Percentiles rank a stretch among this genome's conserved stretches.
Evolutionary conservation across 2,113 vertebrate species (phyloP).

Genomic region (Rhinoptilus africanus): DNA sequence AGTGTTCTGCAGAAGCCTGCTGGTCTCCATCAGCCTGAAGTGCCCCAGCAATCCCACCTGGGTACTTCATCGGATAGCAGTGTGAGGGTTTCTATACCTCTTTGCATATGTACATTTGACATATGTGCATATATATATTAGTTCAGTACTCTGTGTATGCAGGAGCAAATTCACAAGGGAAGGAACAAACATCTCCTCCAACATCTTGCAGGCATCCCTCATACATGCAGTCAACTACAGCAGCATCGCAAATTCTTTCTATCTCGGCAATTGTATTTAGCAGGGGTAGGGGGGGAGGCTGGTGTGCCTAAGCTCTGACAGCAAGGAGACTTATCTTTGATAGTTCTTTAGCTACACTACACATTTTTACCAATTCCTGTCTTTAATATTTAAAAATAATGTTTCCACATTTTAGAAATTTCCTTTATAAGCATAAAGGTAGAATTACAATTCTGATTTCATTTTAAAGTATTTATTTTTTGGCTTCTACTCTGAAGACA

Average conservation of each 20-base stretch:
- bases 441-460: neutral
- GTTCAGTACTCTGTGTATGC: neutral
- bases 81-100: neutral
- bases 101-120: neutral
- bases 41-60: neutral
- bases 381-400: neutral
- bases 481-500: neutral
- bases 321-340: neutral
- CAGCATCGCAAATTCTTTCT: neutral
- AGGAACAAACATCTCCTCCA: neutral
- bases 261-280: neutral
- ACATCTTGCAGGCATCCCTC: neutral
- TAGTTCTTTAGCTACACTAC: neutral
- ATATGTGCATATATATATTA: neutral
- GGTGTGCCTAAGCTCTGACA: neutral
- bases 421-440: neutral
- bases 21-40: neutral
- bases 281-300: neutral
- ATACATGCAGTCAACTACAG: neutral
- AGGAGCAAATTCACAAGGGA: neutral
- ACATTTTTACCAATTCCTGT: neutral
- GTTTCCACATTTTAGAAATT: neutral
- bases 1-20: neutral
- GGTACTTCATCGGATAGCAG: neutral
- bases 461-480: neutral